Conservation (phyloP, 2,797 vertebrate genomes). For the Linurgus olivaceus region DNA sequence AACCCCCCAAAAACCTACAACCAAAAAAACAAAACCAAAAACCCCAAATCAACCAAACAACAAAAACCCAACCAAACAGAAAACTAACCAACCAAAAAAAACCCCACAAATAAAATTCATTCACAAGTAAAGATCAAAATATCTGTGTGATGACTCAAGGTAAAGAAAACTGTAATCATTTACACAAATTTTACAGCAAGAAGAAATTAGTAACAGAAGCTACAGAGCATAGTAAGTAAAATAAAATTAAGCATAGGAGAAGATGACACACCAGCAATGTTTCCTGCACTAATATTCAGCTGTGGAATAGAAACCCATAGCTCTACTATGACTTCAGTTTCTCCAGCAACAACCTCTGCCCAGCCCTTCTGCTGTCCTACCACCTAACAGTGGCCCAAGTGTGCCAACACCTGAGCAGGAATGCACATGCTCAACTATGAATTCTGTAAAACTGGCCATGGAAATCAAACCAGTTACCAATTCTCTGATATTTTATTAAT, state of each 20-base stretch:
- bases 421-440: background rate
- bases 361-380: background rate
- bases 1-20: background rate
- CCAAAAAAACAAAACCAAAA: background rate
- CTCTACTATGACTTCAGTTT: background rate
- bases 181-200: background rate
- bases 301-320: background rate
- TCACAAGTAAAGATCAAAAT: background rate
- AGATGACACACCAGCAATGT: background rate
- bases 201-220: background rate
- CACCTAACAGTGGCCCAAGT: background rate
- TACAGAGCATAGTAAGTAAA: background rate
- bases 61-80: background rate
- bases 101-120: background rate
- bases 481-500: background rate
- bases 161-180: background rate
- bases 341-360: background rate
- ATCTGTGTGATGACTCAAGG: background rate
- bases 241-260: background rate
- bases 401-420: background rate
- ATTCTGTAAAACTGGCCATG: background rate
- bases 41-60: background rate
- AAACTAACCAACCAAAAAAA: background rate
- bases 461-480: background rate
- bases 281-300: background rate